Evolutionary conservation across 1,140 invertebrate species (phyloP).

Genomic region (Babylonia areolata): DNA sequence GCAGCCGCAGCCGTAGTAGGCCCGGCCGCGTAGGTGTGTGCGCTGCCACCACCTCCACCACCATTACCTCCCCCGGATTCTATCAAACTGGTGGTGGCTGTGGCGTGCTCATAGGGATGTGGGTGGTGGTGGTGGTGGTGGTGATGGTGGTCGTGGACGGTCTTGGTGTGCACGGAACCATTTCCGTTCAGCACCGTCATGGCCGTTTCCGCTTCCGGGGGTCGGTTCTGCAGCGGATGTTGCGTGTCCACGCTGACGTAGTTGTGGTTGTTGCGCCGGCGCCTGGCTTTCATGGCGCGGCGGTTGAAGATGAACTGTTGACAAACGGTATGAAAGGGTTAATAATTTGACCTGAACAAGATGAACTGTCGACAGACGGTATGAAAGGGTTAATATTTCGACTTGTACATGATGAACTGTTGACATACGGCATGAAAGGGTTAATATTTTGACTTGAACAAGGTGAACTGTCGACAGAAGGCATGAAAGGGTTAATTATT

Average conservation of each 20-base stretch:
- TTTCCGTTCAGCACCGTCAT: constrained; percentile 39
- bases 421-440: too few relatives aligned
- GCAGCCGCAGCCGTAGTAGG: neutral
- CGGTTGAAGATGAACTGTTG: constrained; percentile 12
- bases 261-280: constrained; percentile 42
- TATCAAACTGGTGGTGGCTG: neutral
- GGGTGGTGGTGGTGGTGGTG: neutral
- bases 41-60: neutral
- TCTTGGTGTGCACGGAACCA: constrained; percentile 10
- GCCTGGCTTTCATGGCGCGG: constrained; percentile 49
- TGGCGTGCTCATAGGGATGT: neutral
- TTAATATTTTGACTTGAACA: too few relatives aligned
- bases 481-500: too few relatives aligned
- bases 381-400: too few relatives aligned
- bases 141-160: neutral
- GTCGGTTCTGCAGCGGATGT: neutral
- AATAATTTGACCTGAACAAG: too few relatives aligned
- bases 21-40: neutral
- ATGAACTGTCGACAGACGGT: too few relatives aligned
- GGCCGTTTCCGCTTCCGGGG: constrained; percentile 38
- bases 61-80: neutral
- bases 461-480: too few relatives aligned
- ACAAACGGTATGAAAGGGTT: too few relatives aligned
- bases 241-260: constrained; percentile 36
- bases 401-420: too few relatives aligned